Base-by-base conservation (phyloP, 2,797 vertebrate genomes). In the Apogon talboti region DNA sequence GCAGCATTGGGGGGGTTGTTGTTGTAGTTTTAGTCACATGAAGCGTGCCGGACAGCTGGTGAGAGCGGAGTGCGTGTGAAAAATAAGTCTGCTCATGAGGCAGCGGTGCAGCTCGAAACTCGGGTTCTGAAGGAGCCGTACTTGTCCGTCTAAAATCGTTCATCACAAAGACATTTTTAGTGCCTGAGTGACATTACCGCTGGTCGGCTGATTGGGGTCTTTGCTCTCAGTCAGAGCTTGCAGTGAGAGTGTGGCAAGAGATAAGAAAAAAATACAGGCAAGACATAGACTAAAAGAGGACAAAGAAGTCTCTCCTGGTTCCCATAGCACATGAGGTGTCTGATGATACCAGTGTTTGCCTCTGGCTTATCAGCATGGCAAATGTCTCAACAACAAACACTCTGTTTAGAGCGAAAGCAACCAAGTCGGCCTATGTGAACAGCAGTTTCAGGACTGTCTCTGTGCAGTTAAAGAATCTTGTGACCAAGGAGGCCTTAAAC, bases 261-360 rank as follows among this genome's bases (percentile, higher is more conserved):
- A 70, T 71, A 79, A 76, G 63, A 13, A 52, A 59, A 42, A 66
- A 56, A 58, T 3, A 16, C 19, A 66, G 43, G 54, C 24, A 33
- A 19, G 12, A 53, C 35, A 60, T 16, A 13, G 48, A 75, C 66
- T 14, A 50, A 61, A 54, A 53, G 30, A 73, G 77, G 62, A 88
- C 76, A 83, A 85, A 88, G 66, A 82, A 49, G 44, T 66, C 46
- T 78, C 71, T 86, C 62, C 83, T 78, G 71, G 61, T 88, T 85
- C 52, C 70, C 69, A 85, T 13, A 84, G 87, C 87, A 87, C 90
- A 92, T 79, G 87, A 87, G 86, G 84, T 84, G 82, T 93, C 93
- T 92, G 91, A 89, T 93, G 91, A 93, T 91, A 86, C 70, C 71
- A 76, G 49, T 28, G 56, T 76, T 85, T 19, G 87, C 92, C 89